These are phyloP conservation scores for Thereva nobilitata DNA, from an alignment of 2,888 invertebrate species.

Conservation along the genomic window DNA sequence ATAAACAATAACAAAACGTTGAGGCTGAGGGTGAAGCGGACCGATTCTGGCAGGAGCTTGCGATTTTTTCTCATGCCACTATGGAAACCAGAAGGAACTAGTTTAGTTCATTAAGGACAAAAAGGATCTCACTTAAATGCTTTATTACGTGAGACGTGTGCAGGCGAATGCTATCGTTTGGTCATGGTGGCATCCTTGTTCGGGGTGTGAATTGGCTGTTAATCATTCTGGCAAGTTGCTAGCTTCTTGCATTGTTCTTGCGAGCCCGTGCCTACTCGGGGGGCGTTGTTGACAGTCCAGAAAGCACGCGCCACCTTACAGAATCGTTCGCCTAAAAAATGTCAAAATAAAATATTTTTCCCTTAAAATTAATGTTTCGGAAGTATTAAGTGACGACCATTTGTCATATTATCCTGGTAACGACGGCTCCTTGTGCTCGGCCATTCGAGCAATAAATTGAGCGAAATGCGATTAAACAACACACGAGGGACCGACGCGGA, in stretches of 20 bases:
- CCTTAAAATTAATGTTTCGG: constrained; percentile 26
- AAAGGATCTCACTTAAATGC: constrained; percentile 23
- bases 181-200: constrained; percentile 34
- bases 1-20: constrained; percentile 31
- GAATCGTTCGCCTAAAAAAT: constrained; percentile 28
- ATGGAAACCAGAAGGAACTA: neutral
- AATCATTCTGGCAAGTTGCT: constrained; percentile 4
- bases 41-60: constrained; percentile 18
- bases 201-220: constrained; percentile 33
- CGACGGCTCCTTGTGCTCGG: neutral
- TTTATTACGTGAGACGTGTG: constrained; percentile 35
- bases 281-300: constrained; percentile 7
- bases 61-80: constrained; percentile 22
- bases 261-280: constrained; percentile 11
- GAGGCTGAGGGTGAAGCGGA: constrained; percentile 1
- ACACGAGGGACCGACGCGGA: neutral
- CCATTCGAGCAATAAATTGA: constrained; percentile 28
- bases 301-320: constrained; percentile 21
- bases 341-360: constrained; percentile 33
- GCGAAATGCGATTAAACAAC: constrained; percentile 19
- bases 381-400: constrained; percentile 24
- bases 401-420: constrained; percentile 16
- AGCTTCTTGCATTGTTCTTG: neutral
- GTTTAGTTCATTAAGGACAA: constrained; percentile 27
- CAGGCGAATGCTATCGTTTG: constrained; percentile 30